Base-by-base conservation (phyloP, 2,888 invertebrate species). In the Periphyllus acericola region DNA sequence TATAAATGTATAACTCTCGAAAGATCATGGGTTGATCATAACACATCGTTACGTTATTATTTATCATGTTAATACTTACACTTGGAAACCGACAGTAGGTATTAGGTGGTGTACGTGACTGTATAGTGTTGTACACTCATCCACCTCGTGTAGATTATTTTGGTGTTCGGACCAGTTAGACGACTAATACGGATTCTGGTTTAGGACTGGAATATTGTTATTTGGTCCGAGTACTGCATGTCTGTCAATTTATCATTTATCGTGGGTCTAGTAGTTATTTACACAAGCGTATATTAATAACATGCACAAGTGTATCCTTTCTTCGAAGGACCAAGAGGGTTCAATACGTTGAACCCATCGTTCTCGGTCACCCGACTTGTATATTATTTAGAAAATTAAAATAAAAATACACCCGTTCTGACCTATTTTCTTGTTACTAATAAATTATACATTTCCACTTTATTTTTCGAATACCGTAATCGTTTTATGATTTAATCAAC, bases 291-390 rank as follows among this genome's bases (percentile, higher is more conserved):
- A 34, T 55, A 46, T 46, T 46, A 11, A 46, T 3, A 1, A 46
- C 46, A 46, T 14, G 46, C 46, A 79, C 25, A 29, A 4, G 55
- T 55, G 17, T 6, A 34, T 34, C 60, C 36, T n/a, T n/a, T n/a
- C n/a, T n/a, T n/a, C n/a, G n/a, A n/a, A n/a, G n/a, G n/a, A n/a
- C n/a, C 6, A n/a, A 79, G 52, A 60, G 29, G 25, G 34, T n/a
- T 19, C 4, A 80, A 80, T 66, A 40, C 66, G 40, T 66, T 80
- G 66, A 80, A 80, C 80, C 34, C 66, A 40, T 80, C 66, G 19
- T 1, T 25, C 9, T 0, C n/a, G 80, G n/a, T 29, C 36, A 32
- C 25, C 6, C n/a, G 60, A n/a, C n/a, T 0, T 9, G 14, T 60
- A 40, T 60, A 40, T 36, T 66, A 36, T 17, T 17, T 36, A n/a